Conservation (phyloP, 2,113 vertebrate genomes). For the Pseudolaguvia tuberculata region DNA sequence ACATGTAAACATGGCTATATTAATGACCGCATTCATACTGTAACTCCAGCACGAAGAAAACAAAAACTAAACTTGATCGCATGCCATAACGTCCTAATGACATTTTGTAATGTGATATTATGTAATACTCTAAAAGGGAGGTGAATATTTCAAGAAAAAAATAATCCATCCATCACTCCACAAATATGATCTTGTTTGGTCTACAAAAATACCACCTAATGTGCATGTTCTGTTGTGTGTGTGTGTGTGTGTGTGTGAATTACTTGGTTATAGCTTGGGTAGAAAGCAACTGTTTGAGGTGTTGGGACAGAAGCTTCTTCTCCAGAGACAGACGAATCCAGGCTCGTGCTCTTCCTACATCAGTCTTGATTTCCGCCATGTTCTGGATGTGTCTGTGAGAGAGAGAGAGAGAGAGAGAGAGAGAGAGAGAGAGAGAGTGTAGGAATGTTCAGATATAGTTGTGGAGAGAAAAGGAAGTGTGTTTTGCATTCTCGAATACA, state of each 20-base stretch:
- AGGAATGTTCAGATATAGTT: not conserved
- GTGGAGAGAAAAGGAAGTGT: not conserved
- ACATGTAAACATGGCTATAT: not conserved
- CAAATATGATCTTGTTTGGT: not conserved
- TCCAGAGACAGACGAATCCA: constrained; percentile 94
- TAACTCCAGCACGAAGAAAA: too few relatives aligned
- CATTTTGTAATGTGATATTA: too few relatives aligned
- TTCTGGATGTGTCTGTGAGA: constrained; percentile 86
- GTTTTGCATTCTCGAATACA: not conserved
- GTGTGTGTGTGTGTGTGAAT: constrained; percentile 44
- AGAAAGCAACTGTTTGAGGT: constrained; percentile 88
- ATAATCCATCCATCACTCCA: too few relatives aligned
- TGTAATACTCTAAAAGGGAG: too few relatives aligned
- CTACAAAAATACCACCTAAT: not conserved
- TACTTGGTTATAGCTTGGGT: constrained; percentile 82
- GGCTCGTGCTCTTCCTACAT: constrained; percentile 86
- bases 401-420: not conserved
- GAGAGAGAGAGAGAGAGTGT: not conserved
- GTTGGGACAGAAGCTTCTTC: constrained; percentile 94
- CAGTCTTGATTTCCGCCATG: constrained; percentile 91
- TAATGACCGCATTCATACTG: too few relatives aligned
- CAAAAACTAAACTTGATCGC: too few relatives aligned
- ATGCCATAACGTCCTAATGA: too few relatives aligned
- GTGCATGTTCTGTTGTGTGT: constrained; percentile 1
- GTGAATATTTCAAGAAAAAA: too few relatives aligned